These are phyloP conservation scores for Conistra vaccinii DNA, from an alignment of 2,888 invertebrate genomes.

Conservation along the genomic window DNA sequence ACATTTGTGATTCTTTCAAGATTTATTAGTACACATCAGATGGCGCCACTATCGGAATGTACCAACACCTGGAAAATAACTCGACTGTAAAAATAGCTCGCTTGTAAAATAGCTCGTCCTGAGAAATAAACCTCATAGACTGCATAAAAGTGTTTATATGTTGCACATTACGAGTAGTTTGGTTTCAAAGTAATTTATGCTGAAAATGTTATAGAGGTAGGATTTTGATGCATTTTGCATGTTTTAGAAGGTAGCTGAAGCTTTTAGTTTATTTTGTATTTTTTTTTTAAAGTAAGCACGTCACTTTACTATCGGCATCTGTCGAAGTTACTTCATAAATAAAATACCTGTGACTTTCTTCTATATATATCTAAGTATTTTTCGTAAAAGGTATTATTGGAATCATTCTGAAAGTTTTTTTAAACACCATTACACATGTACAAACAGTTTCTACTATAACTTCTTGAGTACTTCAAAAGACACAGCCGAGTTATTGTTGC, in stretches of 20 bases:
- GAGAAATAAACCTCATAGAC: conserved; percentile 19
- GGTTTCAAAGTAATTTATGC: conserved; percentile 27
- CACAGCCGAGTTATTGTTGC: background rate
- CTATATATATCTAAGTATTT: background rate
- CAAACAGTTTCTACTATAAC: background rate
- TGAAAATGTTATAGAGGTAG: background rate
- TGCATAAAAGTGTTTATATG: conserved; percentile 40
- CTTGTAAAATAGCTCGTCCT: conserved; percentile 10
- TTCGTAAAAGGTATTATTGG: background rate
- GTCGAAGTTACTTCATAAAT: background rate
- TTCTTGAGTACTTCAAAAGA: background rate
- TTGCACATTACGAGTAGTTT: conserved; percentile 32
- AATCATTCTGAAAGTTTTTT: background rate
- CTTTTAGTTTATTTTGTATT: conserved; percentile 25
- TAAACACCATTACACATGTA: background rate
- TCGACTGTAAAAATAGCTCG: conserved; percentile 27
- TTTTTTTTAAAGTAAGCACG: background rate
- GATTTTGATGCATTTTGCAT: conserved; percentile 48
- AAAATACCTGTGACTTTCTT: background rate
- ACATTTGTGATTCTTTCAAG: conserved; percentile 37
- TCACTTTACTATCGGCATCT: background rate
- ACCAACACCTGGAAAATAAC: conserved; percentile 40
- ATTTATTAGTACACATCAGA: conserved; percentile 39
- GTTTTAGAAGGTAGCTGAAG: conserved; percentile 7
- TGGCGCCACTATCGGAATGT: conserved; percentile 26